Base-by-base conservation (phyloP, 2,113 vertebrate genomes). In the Bubalus kerabau region DNA sequence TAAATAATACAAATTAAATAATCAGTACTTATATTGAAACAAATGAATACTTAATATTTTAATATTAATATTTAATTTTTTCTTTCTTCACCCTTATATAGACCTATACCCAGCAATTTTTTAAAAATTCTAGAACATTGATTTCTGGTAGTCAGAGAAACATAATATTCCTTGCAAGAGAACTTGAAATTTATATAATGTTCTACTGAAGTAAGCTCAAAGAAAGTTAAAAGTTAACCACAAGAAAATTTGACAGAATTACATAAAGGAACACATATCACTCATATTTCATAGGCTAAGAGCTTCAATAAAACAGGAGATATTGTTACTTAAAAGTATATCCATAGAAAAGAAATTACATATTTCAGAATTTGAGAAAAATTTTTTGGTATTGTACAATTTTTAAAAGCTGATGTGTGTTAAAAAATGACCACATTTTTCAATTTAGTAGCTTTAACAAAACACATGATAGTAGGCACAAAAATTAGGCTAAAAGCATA, bases 201-300 rank as follows among this genome's bases (percentile, higher is more conserved):
- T 97, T 96, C 87, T 93, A 95, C 97, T 97, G 97, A 98, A 98
- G 23, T 94, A 43, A 98, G 19, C 17, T 97, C 95, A 94, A 48
- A 95, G 62, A 71, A 98, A 96, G 76, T 81, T 97, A 98, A 97
- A 76, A 91, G 50, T 26, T 96, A 74, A 97, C 89, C 74, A 54
- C 52, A 71, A 81, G 91, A 98, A 98, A 94, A 24, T 12, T 94
- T 95, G 81, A 56, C 36, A 95, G 36, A 7, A 56, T 94, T 97
- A 64, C 93, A 98, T 43, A 60, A 90, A 62, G 26, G 48, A 98
- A 97, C 83, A 92, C 80, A 94, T 86, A 96, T 83, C 60, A 91
- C 19, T 94, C 90, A 97, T 84, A 94, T 98, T 97, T 98, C 48
- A 87, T 5, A 92, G n/a, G 23, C 84, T 97, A 97, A 96, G 98